Conservation (phyloP, 1,140 invertebrate genomes). For the Thaumatotibia leucotreta region DNA sequence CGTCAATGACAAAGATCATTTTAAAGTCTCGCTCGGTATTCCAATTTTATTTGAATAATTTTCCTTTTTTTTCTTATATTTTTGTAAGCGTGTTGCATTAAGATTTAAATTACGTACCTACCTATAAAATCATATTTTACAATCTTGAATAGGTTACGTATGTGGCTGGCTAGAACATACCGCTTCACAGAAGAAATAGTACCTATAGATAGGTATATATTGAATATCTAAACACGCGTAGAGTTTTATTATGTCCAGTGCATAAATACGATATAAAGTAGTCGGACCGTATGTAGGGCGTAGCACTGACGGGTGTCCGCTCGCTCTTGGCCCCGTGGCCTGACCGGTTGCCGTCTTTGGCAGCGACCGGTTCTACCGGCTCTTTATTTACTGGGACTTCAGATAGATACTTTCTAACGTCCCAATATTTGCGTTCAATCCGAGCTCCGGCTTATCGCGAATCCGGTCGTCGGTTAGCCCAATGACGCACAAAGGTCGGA, state of each 20-base stretch:
- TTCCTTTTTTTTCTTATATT: no score
- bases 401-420: conserved; percentile 34
- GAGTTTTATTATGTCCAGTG: not conserved
- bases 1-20: no score
- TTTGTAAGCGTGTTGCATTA: no score
- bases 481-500: not conserved
- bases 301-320: conserved; percentile 30
- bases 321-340: conserved; percentile 57
- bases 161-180: no score
- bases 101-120: no score
- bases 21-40: no score
- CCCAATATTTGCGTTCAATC: conserved; percentile 27
- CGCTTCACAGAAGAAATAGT: not conserved
- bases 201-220: no score
- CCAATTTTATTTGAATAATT: no score
- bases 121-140: no score
- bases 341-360: conserved; percentile 71
- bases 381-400: conserved; percentile 47
- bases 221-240: no score
- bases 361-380: conserved; percentile 60
- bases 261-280: not conserved
- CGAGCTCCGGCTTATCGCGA: not conserved
- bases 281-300: conserved; percentile 53
- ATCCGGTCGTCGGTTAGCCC: not conserved
- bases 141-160: no score